These are phyloP conservation scores for Psittacula derbiana DNA, from an alignment of 2,797 vertebrate genomes.

Conservation along the genomic window DNA sequence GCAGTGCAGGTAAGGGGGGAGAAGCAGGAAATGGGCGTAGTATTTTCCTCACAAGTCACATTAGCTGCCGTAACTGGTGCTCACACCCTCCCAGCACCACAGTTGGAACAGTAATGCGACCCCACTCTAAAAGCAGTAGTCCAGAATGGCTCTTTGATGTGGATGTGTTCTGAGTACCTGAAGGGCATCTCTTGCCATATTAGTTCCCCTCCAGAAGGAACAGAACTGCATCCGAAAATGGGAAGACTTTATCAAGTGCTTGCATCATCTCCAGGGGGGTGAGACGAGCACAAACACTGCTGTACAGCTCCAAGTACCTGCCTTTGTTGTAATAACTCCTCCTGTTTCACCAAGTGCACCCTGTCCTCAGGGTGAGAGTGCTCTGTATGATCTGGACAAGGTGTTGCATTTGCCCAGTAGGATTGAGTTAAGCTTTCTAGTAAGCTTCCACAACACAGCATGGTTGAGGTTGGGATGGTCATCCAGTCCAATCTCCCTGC, in stretches of 20 bases:
- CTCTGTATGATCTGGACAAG: neutral
- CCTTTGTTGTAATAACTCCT: neutral
- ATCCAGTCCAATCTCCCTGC: neutral
- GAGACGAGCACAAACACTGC: neutral
- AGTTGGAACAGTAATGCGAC: neutral
- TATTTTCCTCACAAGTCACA: neutral
- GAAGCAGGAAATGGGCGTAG: neutral
- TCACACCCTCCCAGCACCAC: neutral
- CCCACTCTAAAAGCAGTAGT: neutral
- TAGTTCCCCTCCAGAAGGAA: neutral
- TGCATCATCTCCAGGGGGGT: neutral
- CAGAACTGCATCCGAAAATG: neutral
- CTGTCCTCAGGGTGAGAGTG: neutral
- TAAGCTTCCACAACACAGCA: neutral
- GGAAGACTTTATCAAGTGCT: neutral
- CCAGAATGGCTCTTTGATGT: neutral
- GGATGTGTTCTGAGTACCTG: neutral
- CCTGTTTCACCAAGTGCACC: neutral
- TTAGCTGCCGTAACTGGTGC: neutral
- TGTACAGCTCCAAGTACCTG: neutral
- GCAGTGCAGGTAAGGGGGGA: constrained; percentile 87
- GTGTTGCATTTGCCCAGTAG: neutral
- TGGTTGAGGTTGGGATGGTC: neutral
- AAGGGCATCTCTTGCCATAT: neutral
- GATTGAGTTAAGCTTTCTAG: neutral